Percentiles rank a stretch among this genome's conserved stretches.
Conservation (phyloP, 2,113 vertebrate species). For the Montifringilla adamsi region DNA sequence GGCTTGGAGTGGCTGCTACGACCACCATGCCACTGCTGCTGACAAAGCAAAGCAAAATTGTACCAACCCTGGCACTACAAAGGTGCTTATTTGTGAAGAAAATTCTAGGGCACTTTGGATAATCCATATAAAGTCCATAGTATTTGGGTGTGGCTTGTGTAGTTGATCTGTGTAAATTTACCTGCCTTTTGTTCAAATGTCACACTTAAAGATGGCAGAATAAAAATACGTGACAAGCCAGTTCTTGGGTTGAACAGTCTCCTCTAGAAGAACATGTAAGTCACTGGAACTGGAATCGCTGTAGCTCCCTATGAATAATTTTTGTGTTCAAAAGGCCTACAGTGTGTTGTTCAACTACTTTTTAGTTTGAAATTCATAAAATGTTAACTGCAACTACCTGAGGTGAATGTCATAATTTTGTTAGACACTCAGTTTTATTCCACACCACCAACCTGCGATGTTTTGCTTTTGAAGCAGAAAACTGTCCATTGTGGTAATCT, state of each 20-base stretch:
- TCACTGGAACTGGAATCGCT: not conserved
- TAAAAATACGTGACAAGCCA: not conserved
- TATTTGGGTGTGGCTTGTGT: not conserved
- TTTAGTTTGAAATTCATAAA: slow-evolving; percentile 37
- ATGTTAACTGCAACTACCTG: not conserved
- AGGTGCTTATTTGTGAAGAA: not conserved
- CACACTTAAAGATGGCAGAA: not conserved
- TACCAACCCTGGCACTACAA: not conserved
- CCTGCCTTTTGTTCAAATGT: not conserved
- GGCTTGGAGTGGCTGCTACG: not conserved
- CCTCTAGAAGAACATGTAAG: not conserved
- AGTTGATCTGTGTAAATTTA: not conserved
- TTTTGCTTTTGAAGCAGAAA: not conserved
- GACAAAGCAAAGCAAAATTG: not conserved
- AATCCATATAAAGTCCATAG: not conserved
- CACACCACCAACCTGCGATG: not conserved
- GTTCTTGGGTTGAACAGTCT: not conserved
- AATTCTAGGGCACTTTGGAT: not conserved
- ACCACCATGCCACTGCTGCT: not conserved
- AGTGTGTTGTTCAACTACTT: not conserved
- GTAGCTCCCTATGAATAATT: not conserved
- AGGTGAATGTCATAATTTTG: not conserved
- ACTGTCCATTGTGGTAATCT: not conserved
- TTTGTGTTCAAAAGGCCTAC: not conserved
- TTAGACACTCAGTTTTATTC: not conserved